These are phyloP conservation scores for Nemoura dubitans DNA, from an alignment of 2,888 invertebrate genomes.

Conservation along the genomic window DNA sequence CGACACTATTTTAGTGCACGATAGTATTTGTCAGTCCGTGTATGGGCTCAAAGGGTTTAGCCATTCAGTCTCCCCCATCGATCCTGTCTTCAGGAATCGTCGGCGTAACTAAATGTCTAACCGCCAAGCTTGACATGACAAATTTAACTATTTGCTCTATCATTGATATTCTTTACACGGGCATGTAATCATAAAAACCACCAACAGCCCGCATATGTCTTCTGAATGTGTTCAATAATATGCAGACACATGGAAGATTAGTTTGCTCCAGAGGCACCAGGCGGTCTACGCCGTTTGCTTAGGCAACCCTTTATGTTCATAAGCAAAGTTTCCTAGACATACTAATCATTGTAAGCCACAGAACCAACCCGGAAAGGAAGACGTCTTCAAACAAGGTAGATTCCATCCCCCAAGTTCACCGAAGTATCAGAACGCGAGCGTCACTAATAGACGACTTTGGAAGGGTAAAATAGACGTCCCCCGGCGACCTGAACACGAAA, in stretches of 20 bases:
- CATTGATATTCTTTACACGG: background rate
- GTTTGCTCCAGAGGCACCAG: background rate
- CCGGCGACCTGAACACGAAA: slow-evolving; percentile 41
- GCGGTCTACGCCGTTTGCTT: background rate
- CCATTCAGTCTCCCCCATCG: background rate
- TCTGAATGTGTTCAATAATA: background rate
- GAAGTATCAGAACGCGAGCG: slow-evolving; percentile 14
- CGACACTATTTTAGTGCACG: slow-evolving; percentile 29
- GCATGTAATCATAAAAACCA: background rate
- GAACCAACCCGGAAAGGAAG: background rate
- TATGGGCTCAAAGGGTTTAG: slow-evolving; percentile 16
- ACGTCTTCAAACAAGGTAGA: slow-evolving; percentile 38
- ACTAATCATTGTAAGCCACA: background rate
- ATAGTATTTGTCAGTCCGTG: slow-evolving; percentile 21
- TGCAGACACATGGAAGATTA: background rate
- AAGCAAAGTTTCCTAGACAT: background rate
- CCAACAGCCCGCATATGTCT: no score
- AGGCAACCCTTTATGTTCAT: background rate
- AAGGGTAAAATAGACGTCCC: slow-evolving; percentile 44
- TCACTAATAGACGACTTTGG: slow-evolving; percentile 37
- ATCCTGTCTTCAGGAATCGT: background rate
- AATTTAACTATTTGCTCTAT: background rate
- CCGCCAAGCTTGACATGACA: background rate
- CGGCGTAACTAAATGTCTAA: background rate
- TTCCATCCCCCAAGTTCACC: background rate